Conservation (phyloP, 2,113 vertebrate genomes). For the Pampusana beccarii region DNA sequence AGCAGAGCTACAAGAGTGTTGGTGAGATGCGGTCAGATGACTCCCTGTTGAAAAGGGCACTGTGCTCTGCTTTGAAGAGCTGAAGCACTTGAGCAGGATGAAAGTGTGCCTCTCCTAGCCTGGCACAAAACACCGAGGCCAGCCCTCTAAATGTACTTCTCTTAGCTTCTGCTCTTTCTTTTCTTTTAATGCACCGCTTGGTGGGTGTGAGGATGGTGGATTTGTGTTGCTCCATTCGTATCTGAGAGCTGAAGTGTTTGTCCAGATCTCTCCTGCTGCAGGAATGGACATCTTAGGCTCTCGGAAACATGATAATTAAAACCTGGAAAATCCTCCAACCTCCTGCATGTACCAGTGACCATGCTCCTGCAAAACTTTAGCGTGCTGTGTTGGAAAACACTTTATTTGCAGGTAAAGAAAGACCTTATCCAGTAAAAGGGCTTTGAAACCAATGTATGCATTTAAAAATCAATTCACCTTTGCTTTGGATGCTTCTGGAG, state of each 20-base stretch:
- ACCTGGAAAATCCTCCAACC: not conserved
- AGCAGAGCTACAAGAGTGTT: not conserved
- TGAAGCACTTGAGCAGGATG: constrained; percentile 29
- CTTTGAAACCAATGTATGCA: not conserved
- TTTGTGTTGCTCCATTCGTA: not conserved
- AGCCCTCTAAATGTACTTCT: not conserved
- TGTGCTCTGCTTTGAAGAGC: constrained; percentile 39
- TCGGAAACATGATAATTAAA: not conserved
- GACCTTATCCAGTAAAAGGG: not conserved
- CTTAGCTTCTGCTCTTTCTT: not conserved
- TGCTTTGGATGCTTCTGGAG: not conserved
- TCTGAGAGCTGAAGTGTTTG: constrained; percentile 32
- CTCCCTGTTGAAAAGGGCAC: constrained; percentile 34
- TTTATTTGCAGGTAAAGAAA: not conserved
- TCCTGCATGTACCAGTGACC: not conserved
- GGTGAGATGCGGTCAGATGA: not conserved
- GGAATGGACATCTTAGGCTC: not conserved
- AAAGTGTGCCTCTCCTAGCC: constrained; percentile 23
- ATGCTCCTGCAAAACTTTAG: accelerated
- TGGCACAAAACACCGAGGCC: not conserved
- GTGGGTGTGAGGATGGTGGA: not conserved
- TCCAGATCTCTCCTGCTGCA: not conserved
- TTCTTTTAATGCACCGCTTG: not conserved
- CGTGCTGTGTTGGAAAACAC: not conserved
- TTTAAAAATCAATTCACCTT: not conserved